These are phyloP conservation scores for Platypus cylindrus DNA, from an alignment of 2,888 invertebrate genomes.

Conservation along the genomic window DNA sequence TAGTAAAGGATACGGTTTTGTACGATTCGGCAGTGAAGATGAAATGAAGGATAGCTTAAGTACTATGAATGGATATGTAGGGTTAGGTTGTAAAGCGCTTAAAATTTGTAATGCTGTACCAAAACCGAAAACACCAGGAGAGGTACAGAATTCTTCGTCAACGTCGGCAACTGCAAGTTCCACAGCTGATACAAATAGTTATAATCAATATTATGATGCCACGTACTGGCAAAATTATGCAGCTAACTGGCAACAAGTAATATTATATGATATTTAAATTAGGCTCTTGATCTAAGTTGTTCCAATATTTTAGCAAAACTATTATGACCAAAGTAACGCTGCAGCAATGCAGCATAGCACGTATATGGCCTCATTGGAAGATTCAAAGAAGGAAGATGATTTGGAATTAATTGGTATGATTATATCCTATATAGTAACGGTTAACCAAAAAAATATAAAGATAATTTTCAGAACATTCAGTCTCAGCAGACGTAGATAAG, in stretches of 20 bases:
- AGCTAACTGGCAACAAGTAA: conserved; percentile 51
- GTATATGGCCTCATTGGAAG: conserved; percentile 11
- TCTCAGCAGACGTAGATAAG: conserved; percentile 59
- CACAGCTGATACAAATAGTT: conserved; percentile 3
- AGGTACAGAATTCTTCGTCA: conserved; percentile 32
- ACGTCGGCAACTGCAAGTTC: conserved; percentile 26
- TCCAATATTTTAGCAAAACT: conserved; percentile 29
- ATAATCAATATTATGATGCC: conserved; percentile 55
- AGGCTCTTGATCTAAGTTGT: conserved; percentile 3
- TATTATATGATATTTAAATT: conserved; percentile 3
- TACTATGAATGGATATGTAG: conserved; percentile 87
- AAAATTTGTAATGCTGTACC: conserved; percentile 91
- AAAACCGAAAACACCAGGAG: conserved; percentile 50
- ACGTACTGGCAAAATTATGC: conserved; percentile 80
- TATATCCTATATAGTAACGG: no score
- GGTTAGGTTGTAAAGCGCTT: conserved; percentile 75
- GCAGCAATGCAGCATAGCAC: conserved; percentile 10
- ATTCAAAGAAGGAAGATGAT: conserved; percentile 44
- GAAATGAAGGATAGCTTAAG: conserved; percentile 86
- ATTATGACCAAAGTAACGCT: conserved; percentile 34
- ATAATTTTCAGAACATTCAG: conserved; percentile 66
- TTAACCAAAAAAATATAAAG: no score
- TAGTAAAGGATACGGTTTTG: conserved; percentile 93
- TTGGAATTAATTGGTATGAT: conserved; percentile 57
- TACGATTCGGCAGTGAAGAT: conserved; percentile 85